Percentiles rank a stretch among this genome's conserved stretches.
phyloP scores from a whole-genome alignment of 2,113 vertebrate species.

The Paraplagusia blochii region DNA sequence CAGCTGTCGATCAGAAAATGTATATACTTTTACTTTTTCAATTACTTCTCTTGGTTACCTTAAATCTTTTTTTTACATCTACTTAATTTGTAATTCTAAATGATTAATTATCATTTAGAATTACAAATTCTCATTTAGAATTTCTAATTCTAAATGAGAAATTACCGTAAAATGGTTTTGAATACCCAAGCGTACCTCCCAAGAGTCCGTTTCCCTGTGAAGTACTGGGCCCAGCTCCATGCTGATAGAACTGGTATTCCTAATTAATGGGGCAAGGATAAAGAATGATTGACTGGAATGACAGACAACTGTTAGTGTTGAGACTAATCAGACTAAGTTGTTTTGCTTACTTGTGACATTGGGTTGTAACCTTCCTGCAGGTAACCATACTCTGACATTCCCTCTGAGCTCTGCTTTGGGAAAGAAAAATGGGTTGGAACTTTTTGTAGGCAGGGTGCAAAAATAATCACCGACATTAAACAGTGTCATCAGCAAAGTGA shows the following conservation, averaged over 20 bases:
- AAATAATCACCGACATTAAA: too few relatives aligned
- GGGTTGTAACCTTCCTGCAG: constrained; percentile 87
- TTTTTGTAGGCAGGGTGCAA: background rate
- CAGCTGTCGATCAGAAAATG: constrained; percentile 56
- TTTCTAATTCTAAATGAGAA: too few relatives aligned
- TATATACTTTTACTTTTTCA: background rate
- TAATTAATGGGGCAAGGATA: constrained; percentile 41
- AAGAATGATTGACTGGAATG: background rate
- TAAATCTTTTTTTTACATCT: too few relatives aligned
- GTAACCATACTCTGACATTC: constrained; percentile 86
- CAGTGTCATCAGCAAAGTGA: too few relatives aligned
- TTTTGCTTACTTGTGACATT: constrained; percentile 81
- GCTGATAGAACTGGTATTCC: constrained; percentile 89
- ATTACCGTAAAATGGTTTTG: too few relatives aligned
- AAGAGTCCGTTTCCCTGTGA: constrained; percentile 79
- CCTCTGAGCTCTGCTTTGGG: constrained; percentile 86
- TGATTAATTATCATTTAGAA: too few relatives aligned
- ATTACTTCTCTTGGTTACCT: too few relatives aligned
- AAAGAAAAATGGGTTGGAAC: constrained; percentile 14
- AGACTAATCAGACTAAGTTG: too few relatives aligned
- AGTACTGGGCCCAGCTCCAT: constrained; percentile 78
- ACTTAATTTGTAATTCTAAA: too few relatives aligned
- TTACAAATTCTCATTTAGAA: too few relatives aligned
- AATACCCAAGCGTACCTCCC: constrained; percentile 65
- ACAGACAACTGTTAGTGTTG: too few relatives aligned